Base-by-base conservation (phyloP, 2,888 invertebrate species). In the Nysson spinosus region DNA sequence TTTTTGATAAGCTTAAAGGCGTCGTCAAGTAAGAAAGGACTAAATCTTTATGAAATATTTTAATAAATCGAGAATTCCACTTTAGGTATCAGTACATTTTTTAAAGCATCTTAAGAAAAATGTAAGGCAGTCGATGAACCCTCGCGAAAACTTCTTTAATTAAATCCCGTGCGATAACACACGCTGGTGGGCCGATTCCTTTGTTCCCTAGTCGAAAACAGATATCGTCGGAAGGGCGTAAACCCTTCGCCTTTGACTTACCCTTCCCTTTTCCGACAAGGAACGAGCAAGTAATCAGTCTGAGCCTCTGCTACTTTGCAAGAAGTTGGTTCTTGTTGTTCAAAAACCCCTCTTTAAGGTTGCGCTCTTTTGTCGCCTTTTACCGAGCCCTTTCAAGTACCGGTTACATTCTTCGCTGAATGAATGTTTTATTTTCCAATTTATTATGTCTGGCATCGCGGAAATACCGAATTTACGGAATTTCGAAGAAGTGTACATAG, bases 101-200 rank as follows among this genome's bases (percentile, higher is more conserved):
- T n/a, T n/a, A n/a, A n/a, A n/a, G n/a, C n/a, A 4, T 9, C 14
- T 7, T 34, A 14, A 14, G 14, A 7, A 7, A 34, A 14, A 14
- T 16, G 14, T 34, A 14, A 12, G 12, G 5, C 34, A n/a, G n/a
- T 14, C 34, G 34, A 1, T 4, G 6, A 5, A 16, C 14, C 26
- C 1, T 12, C 14, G 19, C 30, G 40, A 17, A 68, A 50, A 44
- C 49, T 39, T 50, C 50, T 44, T 55, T 62, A 67, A 67, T 66
- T 50, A 37, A 66, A 67, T 66, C 32, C 24, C 35, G 20, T 5
- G n/a, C 9, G 12, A 17, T 2, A n/a, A 44, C 17, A 37, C 30
- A 16, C 14, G 34, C 32, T 7, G 9, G 19, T 19, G 37, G 5
- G 4, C 9, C 47, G 51, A 49, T 34, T 44, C 42, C 51, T 71